phyloP scores from a whole-genome alignment of 2,888 invertebrate genomes.

The Alloscopus bannaensis region DNA sequence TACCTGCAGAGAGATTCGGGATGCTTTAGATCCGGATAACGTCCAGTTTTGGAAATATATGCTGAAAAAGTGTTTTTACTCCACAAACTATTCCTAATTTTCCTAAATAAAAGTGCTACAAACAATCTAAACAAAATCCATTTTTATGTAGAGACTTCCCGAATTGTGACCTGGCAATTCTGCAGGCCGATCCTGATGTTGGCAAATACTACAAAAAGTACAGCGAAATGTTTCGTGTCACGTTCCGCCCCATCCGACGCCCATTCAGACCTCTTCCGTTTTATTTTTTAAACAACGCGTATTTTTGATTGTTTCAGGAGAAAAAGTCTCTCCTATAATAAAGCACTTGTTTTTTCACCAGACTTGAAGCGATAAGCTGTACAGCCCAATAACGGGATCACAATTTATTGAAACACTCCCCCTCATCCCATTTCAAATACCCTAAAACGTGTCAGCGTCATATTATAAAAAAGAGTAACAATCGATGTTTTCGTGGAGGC shows the following conservation, averaged over 20 bases:
- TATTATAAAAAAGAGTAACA: too few species aligned
- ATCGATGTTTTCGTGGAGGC: too few species aligned
- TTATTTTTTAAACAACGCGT: background rate
- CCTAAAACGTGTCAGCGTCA: too few species aligned
- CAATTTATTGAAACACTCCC: too few species aligned
- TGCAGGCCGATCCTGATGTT: background rate
- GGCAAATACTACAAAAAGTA: conserved; percentile 46
- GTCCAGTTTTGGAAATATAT: conserved; percentile 39
- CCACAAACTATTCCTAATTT: background rate
- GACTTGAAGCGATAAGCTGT: too few species aligned
- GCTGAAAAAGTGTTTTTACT: conserved; percentile 28
- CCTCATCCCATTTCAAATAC: too few species aligned
- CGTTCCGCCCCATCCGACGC: conserved; percentile 25
- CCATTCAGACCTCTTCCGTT: background rate
- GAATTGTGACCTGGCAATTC: conserved; percentile 5
- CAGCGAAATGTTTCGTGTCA: conserved; percentile 21
- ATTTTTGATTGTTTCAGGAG: too few species aligned
- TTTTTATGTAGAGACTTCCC: conserved; percentile 40
- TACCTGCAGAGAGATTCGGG: conserved; percentile 24
- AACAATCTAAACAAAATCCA: background rate
- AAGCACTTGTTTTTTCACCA: too few species aligned
- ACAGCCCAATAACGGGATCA: too few species aligned
- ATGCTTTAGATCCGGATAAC: conserved; percentile 8
- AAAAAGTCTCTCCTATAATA: too few species aligned
- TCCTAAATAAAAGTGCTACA: background rate